A percentile compares a stretch with the other conserved stretches of the same genome.
These are phyloP conservation scores for Bradypodion pumilum DNA, from an alignment of 2,797 vertebrate genomes.

Conservation along the genomic window DNA sequence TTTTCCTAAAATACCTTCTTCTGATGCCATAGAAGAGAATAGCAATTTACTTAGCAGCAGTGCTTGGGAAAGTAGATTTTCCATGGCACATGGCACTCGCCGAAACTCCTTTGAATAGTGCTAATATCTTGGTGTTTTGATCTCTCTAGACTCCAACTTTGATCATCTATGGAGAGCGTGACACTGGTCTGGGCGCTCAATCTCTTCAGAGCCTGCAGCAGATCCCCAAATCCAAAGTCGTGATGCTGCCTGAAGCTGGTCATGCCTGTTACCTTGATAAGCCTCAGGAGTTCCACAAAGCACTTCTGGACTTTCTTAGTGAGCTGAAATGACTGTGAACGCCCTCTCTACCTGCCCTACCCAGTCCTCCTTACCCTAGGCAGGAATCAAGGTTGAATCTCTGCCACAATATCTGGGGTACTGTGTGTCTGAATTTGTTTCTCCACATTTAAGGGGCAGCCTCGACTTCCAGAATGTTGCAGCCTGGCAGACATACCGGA, in stretches of 20 bases:
- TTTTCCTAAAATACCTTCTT: background rate
- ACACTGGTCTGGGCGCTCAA: constrained; percentile 84
- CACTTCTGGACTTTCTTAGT: constrained; percentile 85
- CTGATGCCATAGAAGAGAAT: background rate
- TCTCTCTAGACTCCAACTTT: constrained; percentile 75
- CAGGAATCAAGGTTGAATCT: constrained; percentile 13
- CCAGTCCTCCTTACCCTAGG: background rate
- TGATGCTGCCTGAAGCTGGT: constrained; percentile 81
- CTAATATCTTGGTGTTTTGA: constrained; percentile 20
- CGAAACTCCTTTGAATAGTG: background rate
- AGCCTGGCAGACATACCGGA: constrained; percentile 1
- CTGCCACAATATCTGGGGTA: background rate
- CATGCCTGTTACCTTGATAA: constrained; percentile 96
- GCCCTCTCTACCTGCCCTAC: background rate
- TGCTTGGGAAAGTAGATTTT: background rate
- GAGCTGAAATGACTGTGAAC: constrained; percentile 66
- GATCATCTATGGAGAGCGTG: constrained; percentile 89
- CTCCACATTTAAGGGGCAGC: constrained; percentile 5
- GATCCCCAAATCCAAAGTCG: constrained; percentile 83
- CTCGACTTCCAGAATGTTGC: constrained; percentile 9
- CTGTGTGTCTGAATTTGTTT: constrained; percentile 19
- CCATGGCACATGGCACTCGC: background rate
- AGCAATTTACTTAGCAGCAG: background rate
- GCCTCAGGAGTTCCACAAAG: constrained; percentile 87
- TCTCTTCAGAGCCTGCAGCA: constrained; percentile 90